Evolutionary conservation across 2,113 vertebrate species (phyloP).

Genomic region (Nesospiza acunhae): DNA sequence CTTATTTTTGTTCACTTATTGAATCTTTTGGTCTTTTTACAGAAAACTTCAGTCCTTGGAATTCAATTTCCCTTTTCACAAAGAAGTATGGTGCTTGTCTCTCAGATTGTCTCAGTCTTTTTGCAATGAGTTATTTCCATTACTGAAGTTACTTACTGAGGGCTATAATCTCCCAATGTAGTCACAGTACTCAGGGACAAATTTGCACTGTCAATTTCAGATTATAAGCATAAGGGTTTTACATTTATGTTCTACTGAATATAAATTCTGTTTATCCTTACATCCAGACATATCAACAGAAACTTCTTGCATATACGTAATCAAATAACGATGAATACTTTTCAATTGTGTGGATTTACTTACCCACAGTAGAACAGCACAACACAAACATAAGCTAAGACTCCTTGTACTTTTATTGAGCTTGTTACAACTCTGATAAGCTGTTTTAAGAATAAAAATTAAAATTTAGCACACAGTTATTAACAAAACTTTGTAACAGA

Average conservation of each 20-base stretch:
- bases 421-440: constrained; percentile 94
- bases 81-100: neutral
- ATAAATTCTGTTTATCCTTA: neutral
- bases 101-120: neutral
- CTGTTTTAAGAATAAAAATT: constrained; percentile 70
- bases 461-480: neutral
- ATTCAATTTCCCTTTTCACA: neutral
- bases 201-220: neutral
- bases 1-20: neutral
- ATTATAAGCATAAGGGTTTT: neutral
- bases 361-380: constrained; percentile 96
- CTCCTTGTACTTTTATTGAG: constrained; percentile 93
- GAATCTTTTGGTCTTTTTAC: neutral
- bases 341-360: constrained; percentile 47
- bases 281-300: neutral
- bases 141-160: neutral
- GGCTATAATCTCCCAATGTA: neutral
- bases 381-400: constrained; percentile 88
- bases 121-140: neutral
- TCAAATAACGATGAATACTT: neutral
- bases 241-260: neutral
- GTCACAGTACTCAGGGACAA: neutral
- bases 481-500: neutral
- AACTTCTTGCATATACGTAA: neutral
- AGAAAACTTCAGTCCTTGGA: neutral